These are phyloP conservation scores for Drosophila mayri DNA, from an alignment of 1,140 invertebrate genomes.

Conservation along the genomic window DNA sequence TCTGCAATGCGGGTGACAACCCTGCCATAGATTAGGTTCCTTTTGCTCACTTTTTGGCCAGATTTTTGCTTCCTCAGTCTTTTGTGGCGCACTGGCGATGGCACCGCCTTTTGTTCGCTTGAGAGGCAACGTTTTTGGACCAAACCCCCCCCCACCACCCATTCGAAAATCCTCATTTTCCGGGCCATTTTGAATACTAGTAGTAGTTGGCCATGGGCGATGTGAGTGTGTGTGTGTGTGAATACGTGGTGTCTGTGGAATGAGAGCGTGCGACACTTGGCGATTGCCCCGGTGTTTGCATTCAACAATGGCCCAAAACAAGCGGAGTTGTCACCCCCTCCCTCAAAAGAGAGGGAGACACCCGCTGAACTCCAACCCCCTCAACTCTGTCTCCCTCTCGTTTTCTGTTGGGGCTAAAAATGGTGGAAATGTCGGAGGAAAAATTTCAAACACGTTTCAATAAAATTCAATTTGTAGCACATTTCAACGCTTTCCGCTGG, in stretches of 20 bases:
- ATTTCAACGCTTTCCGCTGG: conserved; percentile 79
- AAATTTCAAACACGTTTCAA: conserved; percentile 84
- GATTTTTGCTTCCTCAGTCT: conserved; percentile 34
- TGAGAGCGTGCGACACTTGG: conserved; percentile 65
- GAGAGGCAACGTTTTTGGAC: conserved; percentile 24
- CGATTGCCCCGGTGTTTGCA: conserved; percentile 70
- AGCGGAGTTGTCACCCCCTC: conserved; percentile 42
- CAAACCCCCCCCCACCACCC: background rate
- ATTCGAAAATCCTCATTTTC: conserved; percentile 8
- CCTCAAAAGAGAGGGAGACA: background rate
- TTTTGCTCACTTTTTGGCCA: conserved; percentile 45
- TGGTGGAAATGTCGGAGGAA: conserved; percentile 61
- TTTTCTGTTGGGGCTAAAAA: conserved; percentile 11
- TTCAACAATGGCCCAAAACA: conserved; percentile 73
- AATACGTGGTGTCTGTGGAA: conserved; percentile 19
- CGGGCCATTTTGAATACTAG: conserved; percentile 27
- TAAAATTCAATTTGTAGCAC: conserved; percentile 83
- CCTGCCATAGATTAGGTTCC: conserved; percentile 39
- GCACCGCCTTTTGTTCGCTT: conserved; percentile 45
- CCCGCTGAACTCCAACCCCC: background rate
- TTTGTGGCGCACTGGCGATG: conserved; percentile 31
- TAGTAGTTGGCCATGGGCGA: conserved; percentile 57
- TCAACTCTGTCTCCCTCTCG: background rate
- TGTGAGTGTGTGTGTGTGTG: conserved; percentile 2
- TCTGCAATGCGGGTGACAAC: conserved; percentile 51